A percentile compares a stretch with the other conserved stretches of the same genome.
Evolutionary conservation across 2,888 invertebrate species (phyloP).

Genomic region (Apodemia hepburni): DNA sequence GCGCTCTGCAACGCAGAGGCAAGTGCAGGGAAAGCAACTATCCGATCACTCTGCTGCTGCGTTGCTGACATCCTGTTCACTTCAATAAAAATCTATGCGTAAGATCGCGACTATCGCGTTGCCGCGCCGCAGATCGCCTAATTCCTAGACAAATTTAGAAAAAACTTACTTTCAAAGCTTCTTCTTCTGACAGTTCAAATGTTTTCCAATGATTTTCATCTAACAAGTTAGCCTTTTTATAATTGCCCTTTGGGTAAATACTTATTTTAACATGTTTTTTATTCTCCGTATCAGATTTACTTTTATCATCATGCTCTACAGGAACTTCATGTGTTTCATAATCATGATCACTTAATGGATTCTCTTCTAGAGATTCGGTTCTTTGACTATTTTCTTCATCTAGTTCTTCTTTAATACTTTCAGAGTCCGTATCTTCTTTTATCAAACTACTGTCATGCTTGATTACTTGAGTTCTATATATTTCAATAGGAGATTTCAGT

Average conservation of each 20-base stretch:
- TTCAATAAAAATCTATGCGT: no score
- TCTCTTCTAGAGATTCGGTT: slow-evolving; percentile 2
- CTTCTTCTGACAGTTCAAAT: slow-evolving; percentile 51
- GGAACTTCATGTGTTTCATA: not conserved
- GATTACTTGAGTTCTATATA: slow-evolving; percentile 16
- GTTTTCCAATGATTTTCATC: slow-evolving; percentile 55
- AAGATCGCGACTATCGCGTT: no score
- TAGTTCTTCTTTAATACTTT: slow-evolving; percentile 13
- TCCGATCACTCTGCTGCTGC: no score
- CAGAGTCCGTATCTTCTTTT: slow-evolving; percentile 25
- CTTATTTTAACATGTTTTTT: not conserved
- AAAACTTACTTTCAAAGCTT: slow-evolving; percentile 45
- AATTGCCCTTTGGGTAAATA: slow-evolving; percentile 14
- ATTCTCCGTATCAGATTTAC: not conserved
- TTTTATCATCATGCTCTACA: slow-evolving; percentile 14
- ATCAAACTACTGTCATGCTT: not conserved
- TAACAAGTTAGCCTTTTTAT: slow-evolving; percentile 39
- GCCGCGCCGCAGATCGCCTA: no score
- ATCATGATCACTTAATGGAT: slow-evolving; percentile 19
- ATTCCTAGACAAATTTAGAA: not conserved
- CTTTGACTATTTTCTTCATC: slow-evolving; percentile 18
- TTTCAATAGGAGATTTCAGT: slow-evolving; percentile 41
- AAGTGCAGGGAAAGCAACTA: no score
- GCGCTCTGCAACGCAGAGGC: no score
- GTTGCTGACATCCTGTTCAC: no score